Base-by-base conservation (phyloP, 2,888 invertebrate genomes). In the Camponotus fellah region DNA sequence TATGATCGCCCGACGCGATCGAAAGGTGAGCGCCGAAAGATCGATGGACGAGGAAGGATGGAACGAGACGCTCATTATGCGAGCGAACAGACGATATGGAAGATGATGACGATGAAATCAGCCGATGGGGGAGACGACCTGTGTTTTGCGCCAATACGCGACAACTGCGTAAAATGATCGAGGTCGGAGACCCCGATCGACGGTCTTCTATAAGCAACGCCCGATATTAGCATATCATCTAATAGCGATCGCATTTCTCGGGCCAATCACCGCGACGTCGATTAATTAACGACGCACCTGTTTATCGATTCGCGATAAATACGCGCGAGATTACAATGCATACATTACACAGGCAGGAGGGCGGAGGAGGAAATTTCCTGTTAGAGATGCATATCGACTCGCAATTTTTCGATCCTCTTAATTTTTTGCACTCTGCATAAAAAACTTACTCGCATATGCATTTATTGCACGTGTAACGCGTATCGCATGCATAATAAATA, bases 81-180 rank as follows among this genome's bases (percentile, higher is more conserved):
- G 58, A 60, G 74, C 10, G 66, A 66, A 81, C 40, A 84, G 81
- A 72, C 62, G 26, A 37, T 37, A 6, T 6, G n/a, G 81, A 84
- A 81, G 81, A 81, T 40, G 83, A 80, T 40, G 69, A 64, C 64
- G 69, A 64, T 46, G 80, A 72, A 65, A 74, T 80, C 37, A 56
- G 53, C 34, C 37, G 34, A 40, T 49, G 58, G 49, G 83, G 83
- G 80, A 80, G 81, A 71, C 43, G 83, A 81, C 83, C 71, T 80
- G 80, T 56, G 62, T 62, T 60, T 62, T 71, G 65, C 53, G 56
- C 40, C 43, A 65, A 58, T 80, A 49, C 80, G 68, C 64, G 83
- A 60, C 64, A 80, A 83, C 83, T 83, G 83, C 80, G 83, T 83
- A 83, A 83, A 83, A 83, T 58, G 71, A 83, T 83, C 83, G 80